Conservation (phyloP, 2,113 vertebrate species). For the Macrotis lagotis region DNA sequence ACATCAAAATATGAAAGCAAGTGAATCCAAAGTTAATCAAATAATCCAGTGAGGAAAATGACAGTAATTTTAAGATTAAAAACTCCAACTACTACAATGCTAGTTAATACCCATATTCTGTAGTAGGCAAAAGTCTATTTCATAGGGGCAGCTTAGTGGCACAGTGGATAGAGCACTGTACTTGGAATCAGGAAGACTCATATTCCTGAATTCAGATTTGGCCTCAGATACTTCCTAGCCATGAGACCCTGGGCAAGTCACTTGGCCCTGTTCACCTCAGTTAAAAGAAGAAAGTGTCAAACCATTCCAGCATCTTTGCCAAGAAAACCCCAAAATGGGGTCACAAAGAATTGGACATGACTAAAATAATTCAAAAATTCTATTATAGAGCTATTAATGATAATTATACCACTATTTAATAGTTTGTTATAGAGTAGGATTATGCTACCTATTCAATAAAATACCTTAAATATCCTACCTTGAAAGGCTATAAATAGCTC, state of each 20-base stretch:
- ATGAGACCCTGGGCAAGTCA: background rate
- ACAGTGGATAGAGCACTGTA: no score
- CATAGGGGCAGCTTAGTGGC: background rate
- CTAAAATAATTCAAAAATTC: background rate
- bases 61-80: slow-evolving; percentile 29
- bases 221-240: background rate
- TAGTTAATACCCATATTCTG: background rate
- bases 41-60: background rate
- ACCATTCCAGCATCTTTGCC: background rate
- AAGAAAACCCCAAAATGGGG: background rate
- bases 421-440: background rate
- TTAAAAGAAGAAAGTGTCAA: background rate
- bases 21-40: background rate
- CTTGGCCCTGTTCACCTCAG: background rate
- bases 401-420: slow-evolving; percentile 21
- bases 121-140: slow-evolving; percentile 17
- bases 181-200: background rate
- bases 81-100: slow-evolving; percentile 18
- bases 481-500: slow-evolving; percentile 83
- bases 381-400: background rate
- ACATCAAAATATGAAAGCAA: slow-evolving; percentile 30
- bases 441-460: slow-evolving; percentile 43
- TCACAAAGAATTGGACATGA: background rate
- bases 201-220: background rate
- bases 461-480: slow-evolving; percentile 74